These are phyloP conservation scores for Macaria liturata DNA, from an alignment of 2,888 invertebrate species.

Conservation along the genomic window DNA sequence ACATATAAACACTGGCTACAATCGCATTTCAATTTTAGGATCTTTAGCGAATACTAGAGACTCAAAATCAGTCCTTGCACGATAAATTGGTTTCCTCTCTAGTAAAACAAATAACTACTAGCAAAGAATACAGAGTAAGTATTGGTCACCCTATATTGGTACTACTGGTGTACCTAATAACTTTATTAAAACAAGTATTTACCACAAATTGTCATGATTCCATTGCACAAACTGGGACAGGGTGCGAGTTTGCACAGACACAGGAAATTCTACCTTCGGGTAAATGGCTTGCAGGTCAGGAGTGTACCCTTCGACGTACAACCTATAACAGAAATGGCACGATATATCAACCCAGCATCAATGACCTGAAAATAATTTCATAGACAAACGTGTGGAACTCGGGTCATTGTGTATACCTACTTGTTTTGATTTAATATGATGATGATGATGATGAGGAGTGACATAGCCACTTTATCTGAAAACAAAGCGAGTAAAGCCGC, in stretches of 20 bases:
- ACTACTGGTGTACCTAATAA: background rate
- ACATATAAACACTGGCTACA: too few species aligned
- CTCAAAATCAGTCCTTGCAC: background rate
- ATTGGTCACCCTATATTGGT: background rate
- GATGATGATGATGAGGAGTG: too few species aligned
- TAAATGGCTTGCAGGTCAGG: conserved; percentile 88
- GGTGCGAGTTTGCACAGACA: conserved; percentile 92
- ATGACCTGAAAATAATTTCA: too few species aligned
- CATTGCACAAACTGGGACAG: conserved; percentile 91
- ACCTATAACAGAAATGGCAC: conserved; percentile 59
- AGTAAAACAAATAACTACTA: background rate
- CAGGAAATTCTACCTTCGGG: conserved; percentile 89
- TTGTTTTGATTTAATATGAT: too few species aligned
- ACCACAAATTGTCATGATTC: conserved; percentile 90
- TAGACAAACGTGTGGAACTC: too few species aligned
- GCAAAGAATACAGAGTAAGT: background rate
- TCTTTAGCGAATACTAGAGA: too few species aligned
- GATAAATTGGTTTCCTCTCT: background rate
- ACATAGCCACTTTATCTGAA: too few species aligned
- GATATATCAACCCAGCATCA: too few species aligned
- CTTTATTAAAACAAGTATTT: conserved; percentile 18
- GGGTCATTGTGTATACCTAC: too few species aligned
- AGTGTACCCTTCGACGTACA: conserved; percentile 89
- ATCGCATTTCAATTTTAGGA: too few species aligned
- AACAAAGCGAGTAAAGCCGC: too few species aligned